These are phyloP conservation scores for Lethenteron camtschaticum DNA, from an alignment of 2,113 vertebrate species.

Conservation along the genomic window DNA sequence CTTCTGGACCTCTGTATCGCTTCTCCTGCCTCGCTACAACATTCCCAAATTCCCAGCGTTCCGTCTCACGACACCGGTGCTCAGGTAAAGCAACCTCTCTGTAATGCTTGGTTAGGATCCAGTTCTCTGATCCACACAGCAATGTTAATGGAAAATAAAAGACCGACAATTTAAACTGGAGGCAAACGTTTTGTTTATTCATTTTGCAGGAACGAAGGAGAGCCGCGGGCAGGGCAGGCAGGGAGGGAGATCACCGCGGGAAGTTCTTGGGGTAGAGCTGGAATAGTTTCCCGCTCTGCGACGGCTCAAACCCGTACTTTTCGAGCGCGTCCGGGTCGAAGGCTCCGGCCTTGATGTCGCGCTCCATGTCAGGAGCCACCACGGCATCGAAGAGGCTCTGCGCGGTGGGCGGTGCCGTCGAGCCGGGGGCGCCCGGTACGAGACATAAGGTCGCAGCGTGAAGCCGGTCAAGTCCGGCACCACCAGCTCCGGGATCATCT, in stretches of 20 bases:
- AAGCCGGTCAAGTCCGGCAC: constrained; percentile 49
- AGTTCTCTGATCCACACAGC: too few species aligned
- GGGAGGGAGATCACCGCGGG: constrained; percentile 23
- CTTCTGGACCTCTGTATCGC: too few species aligned
- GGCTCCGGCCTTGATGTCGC: constrained; percentile 33
- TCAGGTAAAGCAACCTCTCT: too few species aligned
- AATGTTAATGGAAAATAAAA: too few species aligned
- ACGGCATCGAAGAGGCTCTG: constrained; percentile 33
- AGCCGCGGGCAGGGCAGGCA: too few species aligned
- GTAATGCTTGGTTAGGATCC: too few species aligned
- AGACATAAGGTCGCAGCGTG: constrained; percentile 65
- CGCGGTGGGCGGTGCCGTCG: constrained; percentile 32
- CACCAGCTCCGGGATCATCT: constrained; percentile 57
- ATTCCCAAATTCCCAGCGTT: too few species aligned
- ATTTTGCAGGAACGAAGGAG: too few species aligned
- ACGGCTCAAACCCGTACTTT: constrained; percentile 63
- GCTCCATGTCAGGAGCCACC: constrained; percentile 39
- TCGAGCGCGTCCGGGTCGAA: constrained; percentile 33
- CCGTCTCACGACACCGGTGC: too few species aligned
- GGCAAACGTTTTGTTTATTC: too few species aligned
- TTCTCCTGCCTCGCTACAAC: too few species aligned
- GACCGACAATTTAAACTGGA: too few species aligned
- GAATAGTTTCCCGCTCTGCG: constrained; percentile 63
- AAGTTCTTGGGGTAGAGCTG: constrained; percentile 73
- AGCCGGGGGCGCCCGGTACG: constrained; percentile 35